Evolutionary conservation across 2,888 invertebrate genomes (phyloP), one percentile per base, ranked within the genome.

Genomic region (Synergus itoensis): DNA sequence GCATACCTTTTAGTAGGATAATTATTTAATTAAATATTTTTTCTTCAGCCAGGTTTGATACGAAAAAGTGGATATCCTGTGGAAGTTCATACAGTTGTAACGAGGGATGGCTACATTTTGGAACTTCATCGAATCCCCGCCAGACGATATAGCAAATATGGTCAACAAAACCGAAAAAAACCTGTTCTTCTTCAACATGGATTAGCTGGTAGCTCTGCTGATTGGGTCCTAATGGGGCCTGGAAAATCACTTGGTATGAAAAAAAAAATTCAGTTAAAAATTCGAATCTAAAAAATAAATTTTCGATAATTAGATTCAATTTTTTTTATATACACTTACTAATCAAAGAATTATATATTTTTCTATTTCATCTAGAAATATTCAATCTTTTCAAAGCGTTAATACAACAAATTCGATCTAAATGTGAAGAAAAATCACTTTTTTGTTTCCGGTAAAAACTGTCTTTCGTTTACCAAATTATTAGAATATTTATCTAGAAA

Each of bases 191-290:
- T 95, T 8, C 92, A 94, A 80, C 95, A 95, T 82, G 95, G 97
- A 0, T 89, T 96, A 0, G 86, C 95, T 5, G 95, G 95, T 2
- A 94, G 95, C 85, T 95, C 96, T 7, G 94, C 95, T 0, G 95
- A 95, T 88, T 97, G 95, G 93, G 92, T 96, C 8, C 93, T 96
- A 80, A 95, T 95, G 93, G 94, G 95, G 0, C 95, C 95, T 0
- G 93, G 94, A 78, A 94, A 94, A 85, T 95, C 95, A 85, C 90
- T 96, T 41, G 94, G 95, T 95, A 90, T 91, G 80, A 8, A 63
- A 8, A 57, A 67, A 45, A 18, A 53, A 57, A 60, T 48, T 11
- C n/a, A 77, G n/a, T 62, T 14, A 43, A 36, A 48, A 69, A 12
- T 36, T 36, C 5, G 36, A 36, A 36, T 36, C 5, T 36, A 36